A percentile compares a stretch with the other conserved stretches of the same genome.
These are phyloP conservation scores for Equus quagga DNA, from an alignment of 2,113 vertebrate species.

Conservation along the genomic window DNA sequence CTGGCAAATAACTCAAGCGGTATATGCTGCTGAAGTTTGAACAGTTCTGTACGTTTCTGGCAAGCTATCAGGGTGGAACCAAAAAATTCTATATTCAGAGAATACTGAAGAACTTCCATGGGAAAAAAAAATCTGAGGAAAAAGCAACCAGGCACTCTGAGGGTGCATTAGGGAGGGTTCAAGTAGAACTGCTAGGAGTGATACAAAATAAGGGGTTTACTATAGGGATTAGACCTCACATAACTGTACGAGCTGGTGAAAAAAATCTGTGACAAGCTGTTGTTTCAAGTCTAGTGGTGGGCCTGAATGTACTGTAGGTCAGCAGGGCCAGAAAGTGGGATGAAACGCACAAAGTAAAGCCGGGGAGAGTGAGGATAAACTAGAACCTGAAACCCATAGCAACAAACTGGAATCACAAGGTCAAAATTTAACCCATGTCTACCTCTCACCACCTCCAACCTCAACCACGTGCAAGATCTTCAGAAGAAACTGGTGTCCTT, in stretches of 20 bases:
- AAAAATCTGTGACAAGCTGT: not conserved
- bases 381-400: not conserved
- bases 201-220: not conserved
- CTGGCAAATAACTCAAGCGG: not conserved
- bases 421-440: not conserved
- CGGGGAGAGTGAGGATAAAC: not conserved
- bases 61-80: not conserved
- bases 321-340: not conserved
- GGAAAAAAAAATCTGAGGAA: not conserved
- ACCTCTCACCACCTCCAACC: not conserved
- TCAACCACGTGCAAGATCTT: not conserved
- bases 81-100: not conserved
- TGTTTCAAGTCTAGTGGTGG: not conserved
- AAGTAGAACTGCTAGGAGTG: not conserved
- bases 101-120: not conserved
- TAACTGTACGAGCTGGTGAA: not conserved
- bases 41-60: not conserved
- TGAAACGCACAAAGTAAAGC: not conserved
- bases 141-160: not conserved
- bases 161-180: not conserved
- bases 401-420: not conserved
- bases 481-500: not conserved
- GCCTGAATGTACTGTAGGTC: not conserved
- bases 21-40: constrained; percentile 4
- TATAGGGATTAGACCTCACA: not conserved